Evolutionary conservation across 2,113 vertebrate species (phyloP).

Genomic region (Tamias sibiricus): DNA sequence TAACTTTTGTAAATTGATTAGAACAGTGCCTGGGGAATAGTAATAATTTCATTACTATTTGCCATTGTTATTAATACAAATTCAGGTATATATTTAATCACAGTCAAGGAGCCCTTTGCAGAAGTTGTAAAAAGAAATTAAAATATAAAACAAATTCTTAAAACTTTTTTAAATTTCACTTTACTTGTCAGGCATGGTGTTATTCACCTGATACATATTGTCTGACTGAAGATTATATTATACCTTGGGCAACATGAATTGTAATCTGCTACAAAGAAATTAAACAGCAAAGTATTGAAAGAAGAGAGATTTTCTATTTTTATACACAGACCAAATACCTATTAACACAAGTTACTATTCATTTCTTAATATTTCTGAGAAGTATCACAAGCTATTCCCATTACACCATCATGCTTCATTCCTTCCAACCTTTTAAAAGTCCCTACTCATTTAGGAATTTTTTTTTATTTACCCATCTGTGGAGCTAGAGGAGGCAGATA

Average conservation of each 20-base stretch:
- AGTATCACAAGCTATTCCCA: neutral
- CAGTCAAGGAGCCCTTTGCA: neutral
- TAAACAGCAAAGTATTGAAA: neutral
- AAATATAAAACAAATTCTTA: conserved; percentile 39
- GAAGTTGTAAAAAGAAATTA: conserved; percentile 29
- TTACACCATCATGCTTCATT: neutral
- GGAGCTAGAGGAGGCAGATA: neutral
- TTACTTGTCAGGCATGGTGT: neutral
- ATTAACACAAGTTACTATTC: neutral
- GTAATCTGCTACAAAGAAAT: conserved; percentile 38
- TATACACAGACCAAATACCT: neutral
- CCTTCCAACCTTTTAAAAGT: neutral
- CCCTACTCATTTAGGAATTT: conserved; percentile 40
- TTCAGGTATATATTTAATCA: neutral
- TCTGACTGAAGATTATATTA: neutral
- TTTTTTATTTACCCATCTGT: neutral
- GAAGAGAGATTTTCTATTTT: neutral
- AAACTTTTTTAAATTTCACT: neutral
- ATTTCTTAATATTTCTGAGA: conserved; percentile 4
- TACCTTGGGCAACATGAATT: neutral
- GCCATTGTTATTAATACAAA: conserved; percentile 1
- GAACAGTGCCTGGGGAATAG: neutral
- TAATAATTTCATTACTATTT: neutral
- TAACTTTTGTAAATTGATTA: neutral
- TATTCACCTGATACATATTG: neutral